Percentiles rank a stretch among this genome's conserved stretches.
These are phyloP conservation scores for Isurus oxyrinchus DNA, from an alignment of 2,113 vertebrate species.

Conservation along the genomic window DNA sequence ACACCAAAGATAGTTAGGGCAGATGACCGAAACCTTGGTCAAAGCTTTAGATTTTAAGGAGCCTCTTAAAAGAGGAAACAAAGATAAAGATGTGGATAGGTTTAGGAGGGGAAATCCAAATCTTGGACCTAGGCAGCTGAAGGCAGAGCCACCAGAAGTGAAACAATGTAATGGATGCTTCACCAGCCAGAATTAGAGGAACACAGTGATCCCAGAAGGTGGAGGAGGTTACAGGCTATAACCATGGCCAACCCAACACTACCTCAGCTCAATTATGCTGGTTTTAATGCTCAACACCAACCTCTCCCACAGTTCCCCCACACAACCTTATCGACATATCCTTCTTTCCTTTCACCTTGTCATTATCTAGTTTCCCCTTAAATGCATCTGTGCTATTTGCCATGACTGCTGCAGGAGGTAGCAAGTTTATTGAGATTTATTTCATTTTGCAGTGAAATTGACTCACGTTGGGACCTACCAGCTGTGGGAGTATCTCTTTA, in stretches of 20 bases:
- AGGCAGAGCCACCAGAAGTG: background rate
- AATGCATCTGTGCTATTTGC: no score
- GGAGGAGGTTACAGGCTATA: background rate
- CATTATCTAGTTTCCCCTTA: background rate
- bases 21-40: no score
- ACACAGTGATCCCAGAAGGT: background rate
- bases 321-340: background rate
- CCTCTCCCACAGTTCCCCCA: background rate
- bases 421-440: background rate
- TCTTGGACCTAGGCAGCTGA: background rate
- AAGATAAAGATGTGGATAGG: background rate
- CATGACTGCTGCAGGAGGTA: no score
- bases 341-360: background rate
- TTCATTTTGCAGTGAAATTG: conserved; percentile 51
- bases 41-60: no score
- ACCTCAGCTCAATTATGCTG: background rate
- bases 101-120: background rate
- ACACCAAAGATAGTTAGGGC: no score
- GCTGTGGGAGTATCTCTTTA: conserved; percentile 71
- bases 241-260: background rate
- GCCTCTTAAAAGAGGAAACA: background rate
- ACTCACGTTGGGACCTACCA: conserved; percentile 38
- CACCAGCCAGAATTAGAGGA: no score
- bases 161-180: background rate
- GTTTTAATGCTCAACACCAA: background rate